phyloP scores from a whole-genome alignment of 2,113 vertebrate genomes.

The Nerophis lumbriciformis region DNA sequence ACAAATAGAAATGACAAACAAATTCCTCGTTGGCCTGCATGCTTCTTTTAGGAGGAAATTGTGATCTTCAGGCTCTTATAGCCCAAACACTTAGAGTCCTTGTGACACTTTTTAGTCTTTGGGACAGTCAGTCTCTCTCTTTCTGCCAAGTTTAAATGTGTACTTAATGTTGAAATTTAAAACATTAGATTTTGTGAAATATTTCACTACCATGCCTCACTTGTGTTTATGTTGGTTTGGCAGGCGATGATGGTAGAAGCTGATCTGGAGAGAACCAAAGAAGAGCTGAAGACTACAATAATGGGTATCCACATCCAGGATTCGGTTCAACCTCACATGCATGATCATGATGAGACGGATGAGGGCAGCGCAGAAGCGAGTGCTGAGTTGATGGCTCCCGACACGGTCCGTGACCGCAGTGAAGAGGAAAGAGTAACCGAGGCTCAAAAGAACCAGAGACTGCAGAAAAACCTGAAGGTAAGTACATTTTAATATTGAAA shows the following conservation, averaged over 20 bases:
- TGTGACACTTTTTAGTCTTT: too few relatives aligned
- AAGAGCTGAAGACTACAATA: conserved; percentile 84
- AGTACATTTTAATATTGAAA: conserved; percentile 1
- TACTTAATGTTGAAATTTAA: too few relatives aligned
- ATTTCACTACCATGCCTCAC: too few relatives aligned
- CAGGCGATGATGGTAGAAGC: conserved; percentile 85
- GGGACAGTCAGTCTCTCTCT: too few relatives aligned
- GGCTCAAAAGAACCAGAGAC: conserved; percentile 89
- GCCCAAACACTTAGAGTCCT: too few relatives aligned
- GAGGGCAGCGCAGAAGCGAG: conserved; percentile 92
- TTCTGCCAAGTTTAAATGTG: too few relatives aligned
- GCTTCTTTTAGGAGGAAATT: too few relatives aligned
- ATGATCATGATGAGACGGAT: conserved; percentile 90
- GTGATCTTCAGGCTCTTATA: too few relatives aligned
- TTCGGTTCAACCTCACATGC: conserved; percentile 70
- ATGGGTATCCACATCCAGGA: conserved; percentile 82
- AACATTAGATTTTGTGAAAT: too few relatives aligned
- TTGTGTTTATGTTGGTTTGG: conserved; percentile 20
- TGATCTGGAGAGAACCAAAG: conserved; percentile 88
- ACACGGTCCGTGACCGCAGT: conserved; percentile 84
- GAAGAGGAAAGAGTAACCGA: conserved; percentile 92
- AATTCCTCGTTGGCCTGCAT: too few relatives aligned
- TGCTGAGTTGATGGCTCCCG: conserved; percentile 82
- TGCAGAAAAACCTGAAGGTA: conserved; percentile 94
- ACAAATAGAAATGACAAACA: too few relatives aligned